Conservation (phyloP, 35 echinoderm and acorn worm species). For the Apostichopus parvimensis region DNA sequence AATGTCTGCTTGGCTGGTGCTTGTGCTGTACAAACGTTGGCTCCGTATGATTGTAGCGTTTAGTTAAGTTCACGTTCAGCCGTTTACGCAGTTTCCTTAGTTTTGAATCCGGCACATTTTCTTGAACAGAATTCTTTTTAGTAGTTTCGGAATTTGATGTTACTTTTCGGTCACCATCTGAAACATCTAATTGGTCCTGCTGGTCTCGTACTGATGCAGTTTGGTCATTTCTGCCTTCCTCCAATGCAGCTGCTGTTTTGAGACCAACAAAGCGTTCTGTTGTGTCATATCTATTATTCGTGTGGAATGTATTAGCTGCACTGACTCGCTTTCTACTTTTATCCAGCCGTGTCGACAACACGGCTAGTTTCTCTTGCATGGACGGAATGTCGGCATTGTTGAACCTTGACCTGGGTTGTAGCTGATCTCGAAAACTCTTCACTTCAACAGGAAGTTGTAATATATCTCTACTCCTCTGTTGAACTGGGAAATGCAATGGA, state of each 20-base stretch:
- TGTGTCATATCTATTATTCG: neutral
- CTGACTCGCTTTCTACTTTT: neutral
- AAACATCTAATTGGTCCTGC: neutral
- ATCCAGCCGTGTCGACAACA: constrained; percentile 41
- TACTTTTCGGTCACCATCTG: neutral
- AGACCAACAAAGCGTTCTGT: too few relatives aligned
- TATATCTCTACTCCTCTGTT: neutral
- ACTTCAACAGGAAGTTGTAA: constrained; percentile 47
- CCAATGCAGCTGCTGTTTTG: neutral
- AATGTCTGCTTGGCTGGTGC: neutral
- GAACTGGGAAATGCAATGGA: neutral
- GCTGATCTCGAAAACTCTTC: constrained; percentile 48
- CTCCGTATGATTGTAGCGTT: neutral
- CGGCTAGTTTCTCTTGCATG: constrained; percentile 45
- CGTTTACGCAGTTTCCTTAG: constrained; percentile 8
- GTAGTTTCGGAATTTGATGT: too few relatives aligned
- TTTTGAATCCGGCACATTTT: neutral
- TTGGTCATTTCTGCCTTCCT: neutral
- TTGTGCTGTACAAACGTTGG: neutral
- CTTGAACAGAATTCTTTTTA: too few relatives aligned
- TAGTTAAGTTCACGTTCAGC: constrained; percentile 6
- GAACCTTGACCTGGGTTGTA: constrained; percentile 69
- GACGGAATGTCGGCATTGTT: constrained; percentile 55
- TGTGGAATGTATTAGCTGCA: too few relatives aligned
- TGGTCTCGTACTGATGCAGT: neutral